phyloP scores from a whole-genome alignment of 1,140 invertebrate species.

The Rhysida immarginata region DNA sequence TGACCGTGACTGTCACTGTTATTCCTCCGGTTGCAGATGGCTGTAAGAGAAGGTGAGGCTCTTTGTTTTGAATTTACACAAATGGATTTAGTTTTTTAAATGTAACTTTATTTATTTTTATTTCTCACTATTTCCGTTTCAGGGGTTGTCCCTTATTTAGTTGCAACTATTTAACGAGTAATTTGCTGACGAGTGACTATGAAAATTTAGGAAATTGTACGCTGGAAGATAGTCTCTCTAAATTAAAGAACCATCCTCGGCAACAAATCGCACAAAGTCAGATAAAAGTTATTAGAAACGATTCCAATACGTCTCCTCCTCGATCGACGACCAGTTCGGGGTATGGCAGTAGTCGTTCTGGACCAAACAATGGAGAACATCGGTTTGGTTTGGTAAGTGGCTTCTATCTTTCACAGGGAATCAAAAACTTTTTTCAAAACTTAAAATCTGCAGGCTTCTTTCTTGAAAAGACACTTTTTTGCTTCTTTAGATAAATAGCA shows the following conservation, averaged over 20 bases:
- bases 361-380: slow-evolving; percentile 23
- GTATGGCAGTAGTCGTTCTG: slow-evolving; percentile 58
- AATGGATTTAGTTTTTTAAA: slow-evolving; percentile 2
- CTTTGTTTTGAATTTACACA: too few relatives aligned
- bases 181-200: slow-evolving; percentile 48
- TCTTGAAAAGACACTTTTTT: slow-evolving; percentile 4
- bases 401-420: too few relatives aligned
- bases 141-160: slow-evolving; percentile 51
- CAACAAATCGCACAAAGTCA: background rate
- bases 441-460: too few relatives aligned
- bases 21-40: slow-evolving; percentile 58
- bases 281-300: background rate
- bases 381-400: slow-evolving; percentile 2
- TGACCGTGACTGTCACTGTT: slow-evolving; percentile 65
- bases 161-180: slow-evolving; percentile 46
- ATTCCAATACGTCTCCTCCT: slow-evolving; percentile 43
- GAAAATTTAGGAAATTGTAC: slow-evolving; percentile 39
- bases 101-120: slow-evolving; percentile 1
- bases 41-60: slow-evolving; percentile 39
- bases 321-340: slow-evolving; percentile 64
- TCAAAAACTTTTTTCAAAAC: too few relatives aligned
- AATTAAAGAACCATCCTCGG: background rate
- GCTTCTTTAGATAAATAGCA: slow-evolving; percentile 3
- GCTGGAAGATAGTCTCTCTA: background rate
- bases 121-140: slow-evolving; percentile 12